phyloP scores from a whole-genome alignment of 2,113 vertebrate species.

The Calyptomena viridis region DNA sequence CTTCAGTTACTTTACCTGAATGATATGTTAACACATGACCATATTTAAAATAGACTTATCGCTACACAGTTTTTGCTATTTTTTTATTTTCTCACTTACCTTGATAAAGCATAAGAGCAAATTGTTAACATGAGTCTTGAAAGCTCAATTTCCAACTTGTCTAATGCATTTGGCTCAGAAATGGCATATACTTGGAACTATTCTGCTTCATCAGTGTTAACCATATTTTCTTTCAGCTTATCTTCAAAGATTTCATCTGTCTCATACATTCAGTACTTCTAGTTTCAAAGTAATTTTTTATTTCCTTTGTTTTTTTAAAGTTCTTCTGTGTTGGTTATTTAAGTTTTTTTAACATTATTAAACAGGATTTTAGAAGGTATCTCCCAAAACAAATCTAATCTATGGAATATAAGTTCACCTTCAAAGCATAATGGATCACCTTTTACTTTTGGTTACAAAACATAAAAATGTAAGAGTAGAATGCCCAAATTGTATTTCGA shows the following conservation, averaged over 20 bases:
- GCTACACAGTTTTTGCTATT: not conserved
- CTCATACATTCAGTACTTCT: not conserved
- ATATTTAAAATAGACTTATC: constrained; percentile 39
- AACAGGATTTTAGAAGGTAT: constrained; percentile 33
- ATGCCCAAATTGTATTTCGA: constrained; percentile 34
- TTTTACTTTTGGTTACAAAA: constrained; percentile 21
- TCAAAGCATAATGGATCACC: constrained; percentile 37
- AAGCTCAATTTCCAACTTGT: constrained; percentile 54
- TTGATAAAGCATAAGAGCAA: constrained; percentile 37
- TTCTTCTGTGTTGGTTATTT: constrained; percentile 14
- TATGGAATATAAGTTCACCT: constrained; percentile 14
- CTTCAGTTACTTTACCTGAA: constrained; percentile 47
- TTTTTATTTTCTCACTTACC: constrained; percentile 16
- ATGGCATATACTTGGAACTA: constrained; percentile 36
- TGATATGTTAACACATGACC: not conserved
- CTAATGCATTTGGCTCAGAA: constrained; percentile 40
- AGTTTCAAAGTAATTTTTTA: constrained; percentile 7
- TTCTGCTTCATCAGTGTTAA: constrained; percentile 29
- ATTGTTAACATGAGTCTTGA: constrained; percentile 55
- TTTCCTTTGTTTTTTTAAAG: constrained; percentile 25
- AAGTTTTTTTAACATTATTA: constrained; percentile 11
- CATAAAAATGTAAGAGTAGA: constrained; percentile 46
- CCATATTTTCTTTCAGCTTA: constrained; percentile 56
- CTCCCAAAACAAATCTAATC: constrained; percentile 32
- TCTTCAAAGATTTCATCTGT: constrained; percentile 19